Evolutionary conservation across 2,797 vertebrate species (phyloP).

Genomic region (Danio jaintianensis): DNA sequence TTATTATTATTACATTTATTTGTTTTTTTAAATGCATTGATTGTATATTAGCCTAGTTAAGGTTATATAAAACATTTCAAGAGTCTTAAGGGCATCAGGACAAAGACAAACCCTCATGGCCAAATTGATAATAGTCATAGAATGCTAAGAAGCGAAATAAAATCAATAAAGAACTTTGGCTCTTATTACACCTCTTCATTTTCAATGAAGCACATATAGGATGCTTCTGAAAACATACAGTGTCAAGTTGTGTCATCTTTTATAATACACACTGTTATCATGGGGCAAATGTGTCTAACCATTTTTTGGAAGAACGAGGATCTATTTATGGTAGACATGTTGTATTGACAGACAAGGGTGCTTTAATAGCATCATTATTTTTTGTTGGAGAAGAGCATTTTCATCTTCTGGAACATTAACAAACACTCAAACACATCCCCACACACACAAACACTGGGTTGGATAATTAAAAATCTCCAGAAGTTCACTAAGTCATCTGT

Average conservation of each 20-base stretch:
- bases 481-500: constrained; percentile 16
- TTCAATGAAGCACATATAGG: neutral
- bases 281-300: constrained; percentile 17
- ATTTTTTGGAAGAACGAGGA: constrained; percentile 57
- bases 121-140: neutral
- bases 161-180: constrained; percentile 28
- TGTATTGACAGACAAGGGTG: constrained; percentile 32
- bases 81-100: neutral
- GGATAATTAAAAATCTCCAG: constrained; percentile 24
- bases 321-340: constrained; percentile 25
- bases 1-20: neutral
- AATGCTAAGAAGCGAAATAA: constrained; percentile 11
- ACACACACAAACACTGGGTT: constrained; percentile 15
- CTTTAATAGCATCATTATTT: constrained; percentile 24
- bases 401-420: constrained; percentile 5
- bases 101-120: neutral
- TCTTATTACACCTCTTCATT: constrained; percentile 8
- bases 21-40: neutral
- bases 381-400: constrained; percentile 19
- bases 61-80: neutral
- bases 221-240: neutral
- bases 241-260: neutral
- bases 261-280: constrained; percentile 10
- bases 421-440: neutral
- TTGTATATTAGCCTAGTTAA: neutral